Evolutionary conservation across 1,140 invertebrate genomes (phyloP), one percentile per base, ranked within the genome.

Genomic region (Chrysomallon squamiferum): DNA sequence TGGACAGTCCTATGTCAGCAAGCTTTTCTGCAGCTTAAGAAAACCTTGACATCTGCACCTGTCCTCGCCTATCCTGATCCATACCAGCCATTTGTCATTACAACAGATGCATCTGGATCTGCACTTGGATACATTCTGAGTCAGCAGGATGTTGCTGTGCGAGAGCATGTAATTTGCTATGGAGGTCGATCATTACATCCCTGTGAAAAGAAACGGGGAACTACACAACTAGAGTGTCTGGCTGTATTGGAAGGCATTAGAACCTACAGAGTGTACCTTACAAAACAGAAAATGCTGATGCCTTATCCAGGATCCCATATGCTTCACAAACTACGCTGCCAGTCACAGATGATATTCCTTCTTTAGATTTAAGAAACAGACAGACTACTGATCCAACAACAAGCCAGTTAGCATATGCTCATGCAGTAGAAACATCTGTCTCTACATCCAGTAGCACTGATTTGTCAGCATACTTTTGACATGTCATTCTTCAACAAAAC

Each of bases 261-360:
- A n/a, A n/a, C n/a, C n/a, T n/a, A n/a, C n/a, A n/a, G n/a, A n/a
- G 66, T 81, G 30, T 89, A 88, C 74, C 69, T 90, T 3, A 85
- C 84, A 63, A 86, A 85, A 22, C 76, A 56, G 35, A 27, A 30
- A 59, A 2, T 59, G 58, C 58, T 38, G n/a, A n/a, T n/a, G n/a
- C n/a, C n/a, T n/a, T n/a, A n/a, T n/a, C n/a, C n/a, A n/a, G n/a
- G n/a, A n/a, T n/a, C n/a, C n/a, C n/a, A n/a, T n/a, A n/a, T n/a
- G n/a, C n/a, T n/a, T n/a, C n/a, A n/a, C n/a, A n/a, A n/a, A n/a
- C n/a, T n/a, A n/a, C n/a, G n/a, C n/a, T n/a, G n/a, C n/a, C n/a
- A n/a, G n/a, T n/a, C n/a, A n/a, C n/a, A n/a, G n/a, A n/a, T n/a
- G n/a, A n/a, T n/a, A n/a, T n/a, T n/a, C n/a, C n/a, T n/a, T n/a